Evolutionary conservation across 2,888 invertebrate genomes (phyloP).

Genomic region (Volucella inanis): DNA sequence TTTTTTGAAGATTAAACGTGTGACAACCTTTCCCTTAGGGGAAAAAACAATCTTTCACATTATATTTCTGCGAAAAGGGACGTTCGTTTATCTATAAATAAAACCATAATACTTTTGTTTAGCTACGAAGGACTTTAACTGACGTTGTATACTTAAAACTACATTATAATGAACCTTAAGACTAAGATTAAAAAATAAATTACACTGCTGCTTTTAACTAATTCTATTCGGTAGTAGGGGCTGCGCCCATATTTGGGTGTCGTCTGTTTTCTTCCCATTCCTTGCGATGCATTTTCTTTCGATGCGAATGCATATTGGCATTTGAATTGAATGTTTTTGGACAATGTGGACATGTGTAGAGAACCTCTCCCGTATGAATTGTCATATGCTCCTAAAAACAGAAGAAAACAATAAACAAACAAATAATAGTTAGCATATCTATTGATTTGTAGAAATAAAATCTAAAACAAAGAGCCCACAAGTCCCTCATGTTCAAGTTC

Average conservation of each 20-base stretch:
- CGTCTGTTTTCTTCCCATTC: slow-evolving; percentile 79
- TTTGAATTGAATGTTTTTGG: slow-evolving; percentile 80
- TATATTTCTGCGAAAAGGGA: too few species aligned
- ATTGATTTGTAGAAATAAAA: not conserved
- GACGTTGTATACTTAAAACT: too few species aligned
- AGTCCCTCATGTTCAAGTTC: too few species aligned
- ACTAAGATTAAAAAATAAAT: slow-evolving; percentile 43
- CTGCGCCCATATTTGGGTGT: slow-evolving; percentile 63
- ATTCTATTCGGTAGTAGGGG: slow-evolving; percentile 35
- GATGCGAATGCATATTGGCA: slow-evolving; percentile 80
- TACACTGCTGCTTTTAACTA: slow-evolving; percentile 31
- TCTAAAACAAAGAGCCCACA: too few species aligned
- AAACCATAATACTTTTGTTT: too few species aligned
- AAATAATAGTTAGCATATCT: not conserved
- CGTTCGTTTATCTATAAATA: too few species aligned
- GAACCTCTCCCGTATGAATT: slow-evolving; percentile 79
- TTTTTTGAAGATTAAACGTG: too few species aligned
- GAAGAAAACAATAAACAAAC: slow-evolving; percentile 9
- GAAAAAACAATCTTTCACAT: too few species aligned
- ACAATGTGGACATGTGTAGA: slow-evolving; percentile 80
- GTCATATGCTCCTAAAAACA: slow-evolving; percentile 80
- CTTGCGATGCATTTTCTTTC: slow-evolving; percentile 80
- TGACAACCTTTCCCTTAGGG: too few species aligned
- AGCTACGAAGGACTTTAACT: too few species aligned
- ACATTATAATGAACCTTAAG: slow-evolving; percentile 19